A percentile compares a stretch with the other conserved stretches of the same genome.
Conservation (phyloP, 2,888 invertebrate species). For the Eudasyphora cyanicolor region DNA sequence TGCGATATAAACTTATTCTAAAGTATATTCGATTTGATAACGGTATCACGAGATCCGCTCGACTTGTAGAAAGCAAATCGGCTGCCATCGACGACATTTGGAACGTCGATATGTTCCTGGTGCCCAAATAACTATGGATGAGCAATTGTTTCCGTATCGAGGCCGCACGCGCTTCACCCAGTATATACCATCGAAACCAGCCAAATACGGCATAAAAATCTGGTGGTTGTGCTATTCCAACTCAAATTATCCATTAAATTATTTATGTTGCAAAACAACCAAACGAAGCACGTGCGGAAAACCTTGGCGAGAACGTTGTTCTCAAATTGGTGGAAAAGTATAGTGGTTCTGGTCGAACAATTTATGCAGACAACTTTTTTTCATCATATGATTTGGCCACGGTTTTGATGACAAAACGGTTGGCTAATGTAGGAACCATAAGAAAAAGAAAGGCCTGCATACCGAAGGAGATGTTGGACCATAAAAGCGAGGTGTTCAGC, state of each 20-base stretch:
- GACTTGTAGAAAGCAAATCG: constrained; percentile 15
- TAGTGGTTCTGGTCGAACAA: neutral
- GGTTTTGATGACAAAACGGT: constrained; percentile 30
- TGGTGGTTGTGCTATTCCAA: neutral
- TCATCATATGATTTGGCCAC: constrained; percentile 12
- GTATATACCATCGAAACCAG: too few species aligned
- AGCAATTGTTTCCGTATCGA: too few species aligned
- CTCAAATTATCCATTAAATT: neutral
- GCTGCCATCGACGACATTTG: neutral
- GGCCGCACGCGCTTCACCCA: too few species aligned
- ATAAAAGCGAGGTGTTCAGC: constrained; percentile 11
- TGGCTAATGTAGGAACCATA: constrained; percentile 22
- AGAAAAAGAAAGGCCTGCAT: constrained; percentile 8
- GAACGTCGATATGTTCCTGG: neutral
- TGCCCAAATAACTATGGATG: neutral
- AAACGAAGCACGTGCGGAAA: constrained; percentile 12
- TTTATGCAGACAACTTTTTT: constrained; percentile 25
- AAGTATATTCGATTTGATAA: constrained; percentile 16
- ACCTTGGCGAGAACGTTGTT: constrained; percentile 8
- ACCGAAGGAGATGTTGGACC: constrained; percentile 19
- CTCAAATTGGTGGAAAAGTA: constrained; percentile 14
- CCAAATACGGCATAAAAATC: neutral
- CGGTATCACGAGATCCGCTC: constrained; percentile 1
- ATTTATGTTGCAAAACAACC: constrained; percentile 26
- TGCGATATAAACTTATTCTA: constrained; percentile 5